Evolutionary conservation across 2,113 vertebrate species (phyloP).

Genomic region (Crotalus helleri): DNA sequence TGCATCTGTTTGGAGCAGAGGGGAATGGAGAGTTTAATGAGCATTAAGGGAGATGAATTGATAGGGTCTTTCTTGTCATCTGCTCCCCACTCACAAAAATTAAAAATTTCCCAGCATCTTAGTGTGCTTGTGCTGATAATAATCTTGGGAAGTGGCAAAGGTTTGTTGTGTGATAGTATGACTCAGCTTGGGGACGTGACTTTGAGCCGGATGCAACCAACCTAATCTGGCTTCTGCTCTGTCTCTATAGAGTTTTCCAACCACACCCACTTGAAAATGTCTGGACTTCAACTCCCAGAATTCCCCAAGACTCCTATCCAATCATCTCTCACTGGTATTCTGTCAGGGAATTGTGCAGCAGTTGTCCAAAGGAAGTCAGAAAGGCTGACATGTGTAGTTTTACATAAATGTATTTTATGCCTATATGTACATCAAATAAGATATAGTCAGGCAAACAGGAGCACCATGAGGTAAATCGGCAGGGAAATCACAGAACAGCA

Average conservation of each 20-base stretch:
- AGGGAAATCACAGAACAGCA: no score
- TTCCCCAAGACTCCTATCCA: not conserved
- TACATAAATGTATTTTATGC: no score
- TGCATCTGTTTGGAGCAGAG: not conserved
- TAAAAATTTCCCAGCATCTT: not conserved
- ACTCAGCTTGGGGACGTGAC: not conserved
- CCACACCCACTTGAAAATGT: no score
- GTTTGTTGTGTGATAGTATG: not conserved
- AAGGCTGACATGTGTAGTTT: not conserved
- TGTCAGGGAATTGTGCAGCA: not conserved
- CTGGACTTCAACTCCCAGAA: not conserved
- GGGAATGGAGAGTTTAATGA: not conserved
- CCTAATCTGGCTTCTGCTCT: not conserved
- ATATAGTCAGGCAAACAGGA: no score
- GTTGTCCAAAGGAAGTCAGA: no score
- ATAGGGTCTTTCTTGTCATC: not conserved
- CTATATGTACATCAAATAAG: no score
- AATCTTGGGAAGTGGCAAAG: not conserved
- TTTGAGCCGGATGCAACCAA: not conserved
- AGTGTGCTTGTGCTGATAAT: not conserved
- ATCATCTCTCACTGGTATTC: not conserved
- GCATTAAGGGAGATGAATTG: not conserved
- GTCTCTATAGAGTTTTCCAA: not conserved
- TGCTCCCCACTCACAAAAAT: not conserved
- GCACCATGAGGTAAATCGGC: no score